phyloP scores from a whole-genome alignment of 2,797 vertebrate genomes.

The Phoxinus dragarum region DNA sequence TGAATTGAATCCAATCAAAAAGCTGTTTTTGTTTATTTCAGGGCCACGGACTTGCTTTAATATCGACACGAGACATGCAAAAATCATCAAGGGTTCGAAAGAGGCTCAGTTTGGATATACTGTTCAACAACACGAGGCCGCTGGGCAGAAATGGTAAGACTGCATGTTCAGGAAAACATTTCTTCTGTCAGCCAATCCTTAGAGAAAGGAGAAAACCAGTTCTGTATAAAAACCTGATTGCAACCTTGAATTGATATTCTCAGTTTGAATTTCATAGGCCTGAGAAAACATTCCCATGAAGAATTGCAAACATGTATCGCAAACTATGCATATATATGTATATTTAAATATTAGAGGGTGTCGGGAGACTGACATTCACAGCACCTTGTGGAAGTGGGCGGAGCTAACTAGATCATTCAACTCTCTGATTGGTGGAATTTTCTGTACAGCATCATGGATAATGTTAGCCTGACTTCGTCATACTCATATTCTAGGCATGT shows the following conservation, averaged over 20 bases:
- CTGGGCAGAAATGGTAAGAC: constrained; percentile 86
- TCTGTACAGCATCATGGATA: neutral
- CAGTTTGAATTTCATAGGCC: neutral
- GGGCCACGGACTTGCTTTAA: constrained; percentile 85
- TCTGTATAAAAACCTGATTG: neutral
- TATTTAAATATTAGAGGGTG: neutral
- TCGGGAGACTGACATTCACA: neutral
- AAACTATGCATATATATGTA: neutral
- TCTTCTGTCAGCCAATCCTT: neutral
- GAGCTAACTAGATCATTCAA: neutral
- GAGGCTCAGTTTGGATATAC: constrained; percentile 93
- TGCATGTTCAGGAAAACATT: neutral
- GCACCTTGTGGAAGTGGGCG: neutral
- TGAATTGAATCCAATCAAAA: neutral
- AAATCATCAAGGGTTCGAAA: constrained; percentile 83
- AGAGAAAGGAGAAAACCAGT: neutral
- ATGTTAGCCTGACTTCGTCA: neutral
- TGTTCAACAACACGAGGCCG: constrained; percentile 90
- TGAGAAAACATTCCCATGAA: neutral
- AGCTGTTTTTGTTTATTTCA: constrained; percentile 64
- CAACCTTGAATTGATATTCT: neutral
- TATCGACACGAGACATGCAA: constrained; percentile 85
- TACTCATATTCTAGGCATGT: no score
- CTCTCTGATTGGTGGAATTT: neutral
- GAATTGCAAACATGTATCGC: neutral